These are phyloP conservation scores for Acleris literana DNA, from an alignment of 2,888 invertebrate genomes.

Conservation along the genomic window DNA sequence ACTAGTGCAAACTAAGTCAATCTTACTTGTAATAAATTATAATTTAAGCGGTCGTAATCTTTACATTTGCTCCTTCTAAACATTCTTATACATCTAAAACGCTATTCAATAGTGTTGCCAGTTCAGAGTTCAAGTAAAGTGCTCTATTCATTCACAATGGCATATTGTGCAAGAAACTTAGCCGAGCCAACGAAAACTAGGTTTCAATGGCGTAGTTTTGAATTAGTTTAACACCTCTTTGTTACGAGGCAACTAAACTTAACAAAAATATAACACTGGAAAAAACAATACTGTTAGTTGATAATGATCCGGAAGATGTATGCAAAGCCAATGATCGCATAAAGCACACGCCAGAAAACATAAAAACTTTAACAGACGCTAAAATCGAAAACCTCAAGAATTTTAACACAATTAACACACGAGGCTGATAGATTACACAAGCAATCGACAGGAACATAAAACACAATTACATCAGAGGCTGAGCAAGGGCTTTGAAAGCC, in stretches of 20 bases:
- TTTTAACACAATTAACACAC: conserved; percentile 42
- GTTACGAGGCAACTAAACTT: conserved; percentile 1
- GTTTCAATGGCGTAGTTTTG: conserved; percentile 38
- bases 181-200: conserved; percentile 42
- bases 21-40: no score
- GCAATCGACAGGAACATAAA: conserved; percentile 54
- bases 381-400: conserved; percentile 31
- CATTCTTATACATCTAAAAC: conserved; percentile 11
- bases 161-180: conserved; percentile 48
- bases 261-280: not conserved
- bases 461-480: conserved; percentile 58
- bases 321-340: not conserved
- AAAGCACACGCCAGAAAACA: not conserved
- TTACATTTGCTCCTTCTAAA: not conserved
- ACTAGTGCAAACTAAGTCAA: not conserved
- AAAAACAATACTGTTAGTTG: not conserved
- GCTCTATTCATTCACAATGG: conserved; percentile 48
- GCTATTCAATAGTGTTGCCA: conserved; percentile 12
- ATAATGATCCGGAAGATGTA: not conserved
- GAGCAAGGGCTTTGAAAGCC: conserved; percentile 55
- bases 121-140: conserved; percentile 40
- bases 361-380: conserved; percentile 29
- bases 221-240: conserved; percentile 17
- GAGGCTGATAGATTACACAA: conserved; percentile 54
- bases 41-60: no score